Base-by-base conservation (phyloP, 2,113 vertebrate genomes). In the Colaptes auratus region DNA sequence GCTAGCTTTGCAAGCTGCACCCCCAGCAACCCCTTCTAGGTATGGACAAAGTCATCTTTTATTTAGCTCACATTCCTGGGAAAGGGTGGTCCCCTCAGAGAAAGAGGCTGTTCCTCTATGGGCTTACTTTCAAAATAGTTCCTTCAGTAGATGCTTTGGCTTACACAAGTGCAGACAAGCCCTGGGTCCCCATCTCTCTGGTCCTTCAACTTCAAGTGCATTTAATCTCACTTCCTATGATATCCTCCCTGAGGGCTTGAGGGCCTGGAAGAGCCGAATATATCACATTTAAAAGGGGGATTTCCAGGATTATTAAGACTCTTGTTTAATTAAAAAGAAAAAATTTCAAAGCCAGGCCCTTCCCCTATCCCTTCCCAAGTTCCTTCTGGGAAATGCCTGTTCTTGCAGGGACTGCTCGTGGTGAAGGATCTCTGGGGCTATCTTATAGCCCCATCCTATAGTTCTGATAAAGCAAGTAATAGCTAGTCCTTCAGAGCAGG, bases 271-370 rank as follows among this genome's bases (percentile, higher is more conserved):
- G 48, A 75, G 23, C 27, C n/a, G 39, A 48, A 7, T 6, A 5
- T 60, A 65, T 84, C 61, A 55, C 44, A 73, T 65, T 36, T 70
- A 86, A 86, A 88, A 74, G 44, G 50, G 61, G 71, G 25, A 87
- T 91, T 94, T 82, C 63, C 70, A 92, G 27, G 25, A 67, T 90
- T 81, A 75, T 76, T 73, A 46, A 82, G 27, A 75, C 16, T 73
- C 71, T 71, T 67, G 13, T 56, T 85, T 27, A 72, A 72, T 66
- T 52, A 56, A 59, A 71, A 39, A 42, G 1, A 20, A 79, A 35
- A 69, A 16, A 61, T 3, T 60, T 77, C 73, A 76, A 92, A 89
- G 50, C 39, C 21, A 86, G 46, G 30, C 12, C 7, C 10, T 81
- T 73, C 39, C 23, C 7, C 36, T 55, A 5, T 1, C 9, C n/a